phyloP scores from a whole-genome alignment of 1,140 invertebrate genomes.

The Trichoplusia ni region DNA sequence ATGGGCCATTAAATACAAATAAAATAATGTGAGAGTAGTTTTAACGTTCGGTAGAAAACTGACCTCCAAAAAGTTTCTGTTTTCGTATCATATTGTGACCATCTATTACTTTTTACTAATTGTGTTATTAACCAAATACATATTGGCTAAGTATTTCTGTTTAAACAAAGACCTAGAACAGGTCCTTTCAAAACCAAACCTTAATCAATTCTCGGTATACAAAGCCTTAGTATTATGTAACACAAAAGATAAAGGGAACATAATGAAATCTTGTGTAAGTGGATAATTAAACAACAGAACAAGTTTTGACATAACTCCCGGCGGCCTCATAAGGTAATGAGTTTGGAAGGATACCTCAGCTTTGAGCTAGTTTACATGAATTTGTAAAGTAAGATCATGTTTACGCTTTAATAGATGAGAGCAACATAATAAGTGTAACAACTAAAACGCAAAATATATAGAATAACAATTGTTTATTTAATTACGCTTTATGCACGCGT shows the following conservation, averaged over 20 bases:
- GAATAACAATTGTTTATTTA: too few relatives aligned
- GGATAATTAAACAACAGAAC: constrained; percentile 21
- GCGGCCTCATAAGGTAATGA: constrained; percentile 29
- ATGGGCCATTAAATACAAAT: too few relatives aligned
- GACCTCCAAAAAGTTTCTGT: too few relatives aligned
- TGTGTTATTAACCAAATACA: too few relatives aligned
- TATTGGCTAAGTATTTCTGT: too few relatives aligned
- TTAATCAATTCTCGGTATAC: background rate
- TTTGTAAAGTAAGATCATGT: constrained; percentile 23
- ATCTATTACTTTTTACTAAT: too few relatives aligned
- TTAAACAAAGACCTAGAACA: background rate
- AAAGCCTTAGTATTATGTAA: background rate
- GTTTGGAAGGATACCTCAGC: constrained; percentile 16
- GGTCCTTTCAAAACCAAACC: background rate
- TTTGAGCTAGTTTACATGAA: background rate
- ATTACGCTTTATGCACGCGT: too few relatives aligned
- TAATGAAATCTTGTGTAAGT: constrained; percentile 26
- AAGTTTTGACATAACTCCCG: constrained; percentile 32
- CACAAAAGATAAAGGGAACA: constrained; percentile 26
- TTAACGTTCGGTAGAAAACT: too few relatives aligned
- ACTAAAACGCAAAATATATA: too few relatives aligned
- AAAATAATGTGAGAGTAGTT: too few relatives aligned
- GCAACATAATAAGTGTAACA: too few relatives aligned
- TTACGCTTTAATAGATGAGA: constrained; percentile 1
- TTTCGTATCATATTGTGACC: too few relatives aligned